Conservation (phyloP, 2,888 invertebrate genomes). For the Linyphia triangularis region DNA sequence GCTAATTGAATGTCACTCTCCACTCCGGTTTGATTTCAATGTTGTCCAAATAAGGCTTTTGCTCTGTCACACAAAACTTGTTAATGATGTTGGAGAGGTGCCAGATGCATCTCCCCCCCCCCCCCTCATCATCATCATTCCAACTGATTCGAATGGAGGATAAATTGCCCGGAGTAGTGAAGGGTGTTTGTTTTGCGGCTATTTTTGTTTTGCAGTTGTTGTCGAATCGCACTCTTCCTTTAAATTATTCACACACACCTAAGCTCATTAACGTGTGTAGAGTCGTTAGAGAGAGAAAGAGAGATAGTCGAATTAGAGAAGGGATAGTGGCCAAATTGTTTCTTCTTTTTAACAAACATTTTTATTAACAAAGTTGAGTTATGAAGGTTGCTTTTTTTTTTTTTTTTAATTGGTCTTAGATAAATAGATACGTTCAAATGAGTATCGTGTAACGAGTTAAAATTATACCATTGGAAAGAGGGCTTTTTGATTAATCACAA, state of each 20-base stretch:
- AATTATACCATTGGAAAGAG: no score
- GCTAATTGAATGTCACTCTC: conserved; percentile 31
- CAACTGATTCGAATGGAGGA: not conserved
- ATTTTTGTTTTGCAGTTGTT: not conserved
- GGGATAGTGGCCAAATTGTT: no score
- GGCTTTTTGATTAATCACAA: no score
- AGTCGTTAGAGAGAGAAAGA: no score
- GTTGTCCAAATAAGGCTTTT: conserved; percentile 23
- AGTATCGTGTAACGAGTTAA: no score
- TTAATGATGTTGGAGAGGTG: conserved; percentile 48
- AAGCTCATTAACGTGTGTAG: no score
- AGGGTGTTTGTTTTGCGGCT: not conserved
- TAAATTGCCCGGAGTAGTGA: not conserved
- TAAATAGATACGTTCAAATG: no score
- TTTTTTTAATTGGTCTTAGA: no score
- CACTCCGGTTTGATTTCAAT: conserved; percentile 3
- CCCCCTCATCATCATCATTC: conserved; percentile 6
- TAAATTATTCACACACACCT: not conserved
- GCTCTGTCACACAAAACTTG: conserved; percentile 35
- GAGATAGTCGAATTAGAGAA: no score
- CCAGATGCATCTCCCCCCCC: conserved; percentile 5
- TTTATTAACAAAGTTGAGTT: no score
- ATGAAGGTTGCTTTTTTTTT: no score
- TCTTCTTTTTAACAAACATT: no score
- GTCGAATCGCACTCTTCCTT: not conserved